Base-by-base conservation (phyloP, 2,113 vertebrate species). In the Butorides virescens region DNA sequence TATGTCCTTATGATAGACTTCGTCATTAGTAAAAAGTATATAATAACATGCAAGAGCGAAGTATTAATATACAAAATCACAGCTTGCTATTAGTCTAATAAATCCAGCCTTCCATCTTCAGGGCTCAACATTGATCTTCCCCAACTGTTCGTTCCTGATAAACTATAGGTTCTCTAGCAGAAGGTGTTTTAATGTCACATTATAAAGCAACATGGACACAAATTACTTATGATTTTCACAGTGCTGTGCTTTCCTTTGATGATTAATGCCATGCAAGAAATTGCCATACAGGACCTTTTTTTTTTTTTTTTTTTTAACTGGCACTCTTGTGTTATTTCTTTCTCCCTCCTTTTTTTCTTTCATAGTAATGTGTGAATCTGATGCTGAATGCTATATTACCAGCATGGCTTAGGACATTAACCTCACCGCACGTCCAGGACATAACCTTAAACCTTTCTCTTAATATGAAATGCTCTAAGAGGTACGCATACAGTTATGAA, bases 221-320 rank as follows among this genome's bases (percentile, higher is more conserved):
- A 86, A 90, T 90, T 92, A 68, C 73, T 91, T 70, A 79, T 82
- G 46, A 76, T 87, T 86, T 93, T 77, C 81, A 59, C 29, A 90
- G 82, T 44, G 30, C 37, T 89, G 34, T 67, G 23, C 80, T 92
- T 85, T 65, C 56, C 53, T 92, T 96, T 91, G 92, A 89, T 93
- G 72, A 86, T 86, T 83, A 81, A 93, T 86, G 72, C 36, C 62
- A 39, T 72, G 66, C 50, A 92, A 94, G 67, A 84, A 65, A 77
- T 50, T 71, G 37, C 36, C 26, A 70, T 18, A 62, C 9, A 50
- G 30, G 27, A 68, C 37, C 7, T n/a, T n/a, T n/a, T n/a, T 17
- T 49, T 55, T 13, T 50, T 36, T 18, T 52, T 34, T 52, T 50
- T 79, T 37, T 56, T 9, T 52, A 46, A 32, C 36, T 27, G 22